phyloP scores from a whole-genome alignment of 2,113 vertebrate species.

The Galbula dea region DNA sequence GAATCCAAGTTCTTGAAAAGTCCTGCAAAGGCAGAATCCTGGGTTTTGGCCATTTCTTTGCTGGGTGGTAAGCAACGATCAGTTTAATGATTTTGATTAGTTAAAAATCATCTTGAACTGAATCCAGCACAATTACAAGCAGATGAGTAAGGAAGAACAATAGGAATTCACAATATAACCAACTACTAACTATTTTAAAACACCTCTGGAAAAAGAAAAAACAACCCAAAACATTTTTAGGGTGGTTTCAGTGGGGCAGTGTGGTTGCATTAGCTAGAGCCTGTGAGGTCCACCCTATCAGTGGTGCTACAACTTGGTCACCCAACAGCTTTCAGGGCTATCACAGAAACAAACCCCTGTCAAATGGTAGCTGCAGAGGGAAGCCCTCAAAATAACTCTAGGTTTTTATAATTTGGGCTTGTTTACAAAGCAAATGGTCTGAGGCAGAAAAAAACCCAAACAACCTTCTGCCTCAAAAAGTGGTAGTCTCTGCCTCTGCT shows the following conservation, averaged over 20 bases:
- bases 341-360: not conserved
- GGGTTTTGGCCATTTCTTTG: not conserved
- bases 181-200: not conserved
- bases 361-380: not conserved
- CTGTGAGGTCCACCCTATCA: not conserved
- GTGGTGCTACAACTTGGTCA: not conserved
- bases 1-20: not conserved
- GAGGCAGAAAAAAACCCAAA: not conserved
- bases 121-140: slow-evolving; percentile 5
- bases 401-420: not conserved
- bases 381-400: not conserved
- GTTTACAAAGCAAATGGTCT: not conserved
- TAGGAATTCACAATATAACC: not conserved
- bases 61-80: not conserved
- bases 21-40: not conserved
- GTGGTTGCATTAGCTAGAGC: not conserved
- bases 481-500: not conserved
- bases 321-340: not conserved
- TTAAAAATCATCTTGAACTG: not conserved
- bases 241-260: not conserved
- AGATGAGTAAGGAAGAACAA: slow-evolving; percentile 7
- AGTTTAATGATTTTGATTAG: slow-evolving; percentile 27
- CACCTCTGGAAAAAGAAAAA: not conserved
- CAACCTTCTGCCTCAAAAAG: not conserved
- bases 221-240: not conserved